Percentiles rank a stretch among this genome's conserved stretches.
Evolutionary conservation across 37 sponge, comb jelly and placozoan genomes (phyloP).

Genomic region (Geodia barretti): DNA sequence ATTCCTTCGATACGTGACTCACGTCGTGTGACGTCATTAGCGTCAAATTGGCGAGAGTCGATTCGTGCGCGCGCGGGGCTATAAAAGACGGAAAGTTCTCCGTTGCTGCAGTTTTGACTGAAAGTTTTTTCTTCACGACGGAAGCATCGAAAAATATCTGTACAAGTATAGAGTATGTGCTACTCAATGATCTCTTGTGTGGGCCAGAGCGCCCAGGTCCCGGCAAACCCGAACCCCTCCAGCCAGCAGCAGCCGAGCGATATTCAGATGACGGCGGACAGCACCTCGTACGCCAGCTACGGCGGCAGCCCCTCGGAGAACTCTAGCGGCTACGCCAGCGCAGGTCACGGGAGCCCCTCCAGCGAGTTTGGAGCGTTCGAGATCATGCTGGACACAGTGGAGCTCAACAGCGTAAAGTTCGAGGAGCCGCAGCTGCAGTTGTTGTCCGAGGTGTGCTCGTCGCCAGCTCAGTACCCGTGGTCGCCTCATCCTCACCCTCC

Average conservation of each 20-base stretch:
- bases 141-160: too few species aligned
- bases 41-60: too few species aligned
- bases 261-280: too few species aligned
- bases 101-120: too few species aligned
- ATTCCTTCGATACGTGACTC: too few species aligned
- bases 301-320: background rate
- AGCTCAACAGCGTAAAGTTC: background rate
- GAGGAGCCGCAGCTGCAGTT: background rate
- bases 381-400: background rate
- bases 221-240: background rate
- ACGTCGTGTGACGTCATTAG: too few species aligned
- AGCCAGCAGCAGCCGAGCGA: too few species aligned
- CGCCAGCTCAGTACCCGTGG: background rate
- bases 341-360: background rate
- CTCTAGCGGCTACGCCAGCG: conserved; percentile 42
- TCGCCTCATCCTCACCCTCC: background rate
- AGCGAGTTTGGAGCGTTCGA: background rate
- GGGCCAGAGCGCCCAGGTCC: conserved; percentile 24
- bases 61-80: too few species aligned
- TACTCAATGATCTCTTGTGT: conserved; percentile 21
- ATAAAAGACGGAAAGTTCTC: too few species aligned
- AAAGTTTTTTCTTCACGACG: too few species aligned
- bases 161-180: conserved; percentile 20
- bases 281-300: background rate
- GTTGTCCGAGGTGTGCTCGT: background rate